Base-by-base conservation (phyloP, 2,888 invertebrate species). In the Nomada goodeniana region DNA sequence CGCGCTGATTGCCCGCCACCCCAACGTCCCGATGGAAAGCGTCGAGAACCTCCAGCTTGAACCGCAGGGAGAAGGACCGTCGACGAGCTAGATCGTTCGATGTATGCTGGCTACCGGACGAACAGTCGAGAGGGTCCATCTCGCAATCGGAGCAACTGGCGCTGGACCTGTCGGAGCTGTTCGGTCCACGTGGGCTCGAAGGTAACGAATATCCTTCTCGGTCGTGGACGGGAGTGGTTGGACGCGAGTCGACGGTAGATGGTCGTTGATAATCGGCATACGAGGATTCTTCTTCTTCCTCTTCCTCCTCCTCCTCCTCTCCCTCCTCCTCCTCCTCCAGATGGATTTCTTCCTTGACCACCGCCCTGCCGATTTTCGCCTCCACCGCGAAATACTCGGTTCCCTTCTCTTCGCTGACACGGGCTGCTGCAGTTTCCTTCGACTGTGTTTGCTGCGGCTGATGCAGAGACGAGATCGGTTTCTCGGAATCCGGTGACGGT, bases 41-140 rank as follows among this genome's bases (percentile, higher is more conserved):
- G 86, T 95, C 94, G 20, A 95, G 89, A 1, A 95, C 95, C 77
- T 93, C 92, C 63, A 94, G 89, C 84, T 95, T 95, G 89, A 95
- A 95, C 69, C 93, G 92, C 59, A 94, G 87, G 0, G 94, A 94
- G 85, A 94, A 95, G n/a, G 94, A 94, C 29, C 94, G 90, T 29
- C 95, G 89, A 29, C 92, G 87, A 11, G 91, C 84, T 13, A 91
- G 84, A 64, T 91, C 90, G 78, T 74, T 80, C 15, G 83, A 76
- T 11, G 82, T 80, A 64, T 76, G 77, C 0, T 79, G 79, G 3
- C 77, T 80, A 10, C 65, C 81, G 52, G 88, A 83, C 5, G 90
- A 90, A 71, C 88, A 92, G 18, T 91, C 92, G 50, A 91, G 80
- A 4, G 89, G 91, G 74, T 92, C 93, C 76, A 88, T 89, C 67